These are phyloP conservation scores for Drosophila phalerata DNA, from an alignment of 2,888 invertebrate species.

Conservation along the genomic window DNA sequence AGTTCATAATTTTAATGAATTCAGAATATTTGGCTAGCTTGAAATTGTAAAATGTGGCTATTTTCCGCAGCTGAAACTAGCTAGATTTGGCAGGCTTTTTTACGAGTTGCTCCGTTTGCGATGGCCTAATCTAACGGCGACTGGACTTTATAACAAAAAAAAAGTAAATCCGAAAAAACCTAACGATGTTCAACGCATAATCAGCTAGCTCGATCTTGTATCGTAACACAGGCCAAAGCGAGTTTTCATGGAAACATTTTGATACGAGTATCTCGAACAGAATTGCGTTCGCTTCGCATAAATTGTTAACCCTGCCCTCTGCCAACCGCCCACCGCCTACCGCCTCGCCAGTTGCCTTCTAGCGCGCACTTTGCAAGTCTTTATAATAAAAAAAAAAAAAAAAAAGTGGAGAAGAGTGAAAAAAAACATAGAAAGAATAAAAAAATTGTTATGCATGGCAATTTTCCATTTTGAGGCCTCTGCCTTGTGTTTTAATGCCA, in stretches of 20 bases:
- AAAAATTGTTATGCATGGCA: conserved; percentile 81
- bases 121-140: conserved; percentile 17
- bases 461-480: conserved; percentile 82
- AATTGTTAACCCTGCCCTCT: conserved; percentile 46
- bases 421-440: conserved; percentile 8
- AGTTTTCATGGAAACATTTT: conserved; percentile 52
- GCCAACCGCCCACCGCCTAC: neutral
- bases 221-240: conserved; percentile 17
- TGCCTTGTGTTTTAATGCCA: conserved; percentile 71
- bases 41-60: neutral
- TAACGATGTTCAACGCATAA: conserved; percentile 61
- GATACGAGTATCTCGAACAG: conserved; percentile 47
- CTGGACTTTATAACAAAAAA: conserved; percentile 1
- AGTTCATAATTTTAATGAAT: too few relatives aligned
- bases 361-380: conserved; percentile 65
- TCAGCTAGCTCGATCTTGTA: conserved; percentile 48
- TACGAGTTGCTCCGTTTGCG: neutral
- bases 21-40: too few relatives aligned
- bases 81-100: neutral
- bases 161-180: conserved; percentile 27
- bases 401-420: conserved; percentile 13
- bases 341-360: conserved; percentile 24
- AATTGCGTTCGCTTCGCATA: conserved; percentile 75
- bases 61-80: neutral
- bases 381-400: conserved; percentile 65